A percentile compares a stretch with the other conserved stretches of the same genome.
Conservation (phyloP, 2,888 invertebrate species). For the Polyommatus iphigenia region DNA sequence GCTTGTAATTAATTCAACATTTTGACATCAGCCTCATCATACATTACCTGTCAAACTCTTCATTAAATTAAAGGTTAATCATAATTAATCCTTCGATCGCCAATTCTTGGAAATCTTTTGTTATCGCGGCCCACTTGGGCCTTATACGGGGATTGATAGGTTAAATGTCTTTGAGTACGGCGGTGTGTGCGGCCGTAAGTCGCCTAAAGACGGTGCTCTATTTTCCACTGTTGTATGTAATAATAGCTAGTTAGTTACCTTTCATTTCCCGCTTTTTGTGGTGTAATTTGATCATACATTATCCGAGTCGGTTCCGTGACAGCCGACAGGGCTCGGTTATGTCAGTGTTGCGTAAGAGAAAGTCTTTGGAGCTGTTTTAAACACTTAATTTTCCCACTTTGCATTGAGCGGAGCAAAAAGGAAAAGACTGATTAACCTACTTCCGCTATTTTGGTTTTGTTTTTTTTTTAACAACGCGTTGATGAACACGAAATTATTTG, state of each 20-base stretch:
- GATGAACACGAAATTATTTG: not conserved
- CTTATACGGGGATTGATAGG: no score
- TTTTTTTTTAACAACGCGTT: not conserved
- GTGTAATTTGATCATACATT: conserved; percentile 27
- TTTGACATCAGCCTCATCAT: no score
- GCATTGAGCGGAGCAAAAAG: not conserved
- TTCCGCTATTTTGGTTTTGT: not conserved
- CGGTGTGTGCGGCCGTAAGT: no score
- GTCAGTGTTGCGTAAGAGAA: conserved; percentile 19
- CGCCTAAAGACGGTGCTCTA: not conserved
- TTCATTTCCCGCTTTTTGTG: conserved; percentile 18
- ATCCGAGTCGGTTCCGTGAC: conserved; percentile 24
- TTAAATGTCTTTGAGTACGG: no score
- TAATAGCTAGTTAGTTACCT: conserved; percentile 15
- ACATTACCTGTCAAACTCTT: no score
- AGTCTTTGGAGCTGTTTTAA: conserved; percentile 13
- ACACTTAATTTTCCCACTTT: not conserved
- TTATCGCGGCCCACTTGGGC: no score
- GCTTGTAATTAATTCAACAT: no score
- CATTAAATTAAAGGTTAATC: no score
- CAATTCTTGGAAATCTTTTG: no score
- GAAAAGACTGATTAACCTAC: not conserved
- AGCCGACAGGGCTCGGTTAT: not conserved
- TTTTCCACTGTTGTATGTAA: conserved; percentile 8
- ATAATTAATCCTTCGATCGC: no score